phyloP scores from a whole-genome alignment of 2,888 invertebrate genomes.

The Caenorhabditis uteleia region DNA sequence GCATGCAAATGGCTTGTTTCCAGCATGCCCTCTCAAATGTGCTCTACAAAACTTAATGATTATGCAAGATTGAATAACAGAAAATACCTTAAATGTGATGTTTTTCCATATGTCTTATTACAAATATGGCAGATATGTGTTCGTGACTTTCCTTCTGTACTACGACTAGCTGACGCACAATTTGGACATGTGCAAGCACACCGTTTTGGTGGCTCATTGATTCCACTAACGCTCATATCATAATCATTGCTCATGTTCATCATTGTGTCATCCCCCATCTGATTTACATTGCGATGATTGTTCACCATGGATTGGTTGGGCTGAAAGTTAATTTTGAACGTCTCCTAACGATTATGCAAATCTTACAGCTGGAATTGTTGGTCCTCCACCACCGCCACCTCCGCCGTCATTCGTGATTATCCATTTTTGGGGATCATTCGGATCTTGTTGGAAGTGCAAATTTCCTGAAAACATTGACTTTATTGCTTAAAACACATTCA shows the following conservation, averaged over 20 bases:
- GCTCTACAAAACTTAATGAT: conserved; percentile 27
- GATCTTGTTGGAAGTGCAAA: conserved; percentile 81
- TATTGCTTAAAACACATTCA: neutral
- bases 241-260: conserved; percentile 17
- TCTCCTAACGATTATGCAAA: neutral
- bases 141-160: conserved; percentile 57
- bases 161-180: conserved; percentile 74
- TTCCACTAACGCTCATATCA: conserved; percentile 17
- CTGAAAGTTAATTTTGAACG: neutral
- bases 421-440: conserved; percentile 85
- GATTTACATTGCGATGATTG: neutral
- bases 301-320: neutral
- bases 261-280: conserved; percentile 12
- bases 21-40: conserved; percentile 55
- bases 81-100: conserved; percentile 22
- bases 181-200: conserved; percentile 98
- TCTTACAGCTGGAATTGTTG: neutral
- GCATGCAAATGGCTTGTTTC: conserved; percentile 67
- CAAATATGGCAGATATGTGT: conserved; percentile 68
- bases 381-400: conserved; percentile 2
- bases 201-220: conserved; percentile 73
- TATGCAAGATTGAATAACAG: neutral
- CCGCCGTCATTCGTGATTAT: conserved; percentile 67
- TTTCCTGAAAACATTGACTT: conserved; percentile 70
- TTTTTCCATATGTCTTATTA: conserved; percentile 63